phyloP scores from a whole-genome alignment of 2,113 vertebrate species.

The Indicator maculatus region DNA sequence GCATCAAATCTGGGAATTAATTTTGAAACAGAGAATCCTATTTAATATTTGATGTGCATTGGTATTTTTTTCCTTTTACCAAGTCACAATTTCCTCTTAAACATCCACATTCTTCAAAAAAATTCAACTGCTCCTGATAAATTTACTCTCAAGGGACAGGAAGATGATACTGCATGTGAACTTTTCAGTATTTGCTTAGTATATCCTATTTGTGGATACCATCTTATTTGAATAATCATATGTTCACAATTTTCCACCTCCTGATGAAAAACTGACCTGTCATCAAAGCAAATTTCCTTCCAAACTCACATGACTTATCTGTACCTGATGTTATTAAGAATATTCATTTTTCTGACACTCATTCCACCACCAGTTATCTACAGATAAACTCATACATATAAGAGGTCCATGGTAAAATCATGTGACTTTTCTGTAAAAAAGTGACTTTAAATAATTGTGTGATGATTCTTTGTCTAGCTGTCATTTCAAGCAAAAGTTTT shows the following conservation, averaged over 20 bases:
- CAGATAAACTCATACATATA: neutral
- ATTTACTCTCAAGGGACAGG: conserved; percentile 9
- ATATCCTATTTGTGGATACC: conserved; percentile 29
- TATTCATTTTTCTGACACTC: neutral
- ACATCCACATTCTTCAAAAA: neutral
- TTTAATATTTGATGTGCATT: conserved; percentile 39
- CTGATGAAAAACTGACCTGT: conserved; percentile 47
- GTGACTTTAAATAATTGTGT: neutral
- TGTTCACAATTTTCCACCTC: conserved; percentile 41
- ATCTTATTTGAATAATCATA: conserved; percentile 50
- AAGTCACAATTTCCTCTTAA: conserved; percentile 7
- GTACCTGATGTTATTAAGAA: neutral
- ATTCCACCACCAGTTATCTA: neutral
- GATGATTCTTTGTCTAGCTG: neutral
- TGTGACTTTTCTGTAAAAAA: neutral
- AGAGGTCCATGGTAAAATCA: neutral
- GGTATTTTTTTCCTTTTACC: neutral
- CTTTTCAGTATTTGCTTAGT: conserved; percentile 6
- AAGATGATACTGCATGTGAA: neutral
- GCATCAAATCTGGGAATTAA: conserved; percentile 5
- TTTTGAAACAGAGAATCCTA: conserved; percentile 32
- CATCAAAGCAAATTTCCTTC: conserved; percentile 29
- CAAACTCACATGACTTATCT: neutral
- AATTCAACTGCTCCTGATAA: neutral
- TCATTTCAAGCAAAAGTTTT: neutral